Evolutionary conservation across 92 coral and sea anemone genomes (phyloP).

Genomic region (Micromussa lordhowensis): DNA sequence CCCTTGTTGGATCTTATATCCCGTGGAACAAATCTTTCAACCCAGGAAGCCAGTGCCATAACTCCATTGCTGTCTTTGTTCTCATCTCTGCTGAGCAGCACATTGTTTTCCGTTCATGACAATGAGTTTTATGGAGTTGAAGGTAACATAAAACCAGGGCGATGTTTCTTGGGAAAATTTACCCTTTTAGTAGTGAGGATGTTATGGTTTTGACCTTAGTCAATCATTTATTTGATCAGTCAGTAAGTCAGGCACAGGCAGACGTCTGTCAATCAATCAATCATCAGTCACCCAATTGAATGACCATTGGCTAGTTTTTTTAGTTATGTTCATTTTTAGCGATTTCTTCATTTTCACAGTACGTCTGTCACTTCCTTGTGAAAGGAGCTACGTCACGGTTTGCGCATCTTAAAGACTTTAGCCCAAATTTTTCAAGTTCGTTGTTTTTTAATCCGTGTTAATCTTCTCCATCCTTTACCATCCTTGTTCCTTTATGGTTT

Average conservation of each 20-base stretch:
- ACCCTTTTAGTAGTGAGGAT: too few relatives aligned
- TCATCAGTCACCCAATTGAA: neutral
- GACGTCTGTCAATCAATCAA: too few relatives aligned
- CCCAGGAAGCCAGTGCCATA: constrained; percentile 77
- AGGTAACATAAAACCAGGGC: neutral
- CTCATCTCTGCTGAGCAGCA: constrained; percentile 81
- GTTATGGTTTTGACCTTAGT: neutral
- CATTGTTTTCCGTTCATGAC: constrained; percentile 91
- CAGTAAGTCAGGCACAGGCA: neutral
- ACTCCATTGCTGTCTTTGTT: constrained; percentile 82
- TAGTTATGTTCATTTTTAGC: too few relatives aligned
- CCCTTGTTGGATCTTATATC: constrained; percentile 77
- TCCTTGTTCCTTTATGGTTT: too few relatives aligned
- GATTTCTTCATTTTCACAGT: too few relatives aligned
- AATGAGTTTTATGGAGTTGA: constrained; percentile 87
- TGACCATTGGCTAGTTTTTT: too few relatives aligned
- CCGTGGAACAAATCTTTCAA: constrained; percentile 83
- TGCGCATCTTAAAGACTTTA: too few relatives aligned
- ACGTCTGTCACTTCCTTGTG: too few relatives aligned
- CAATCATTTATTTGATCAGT: neutral
- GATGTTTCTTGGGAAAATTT: neutral
- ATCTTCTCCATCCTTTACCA: too few relatives aligned
- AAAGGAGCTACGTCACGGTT: too few relatives aligned
- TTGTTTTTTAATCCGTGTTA: too few relatives aligned
- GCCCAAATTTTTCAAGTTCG: too few relatives aligned